Evolutionary conservation across 1,140 invertebrate genomes (phyloP).

Genomic region (Pomacea maculata): DNA sequence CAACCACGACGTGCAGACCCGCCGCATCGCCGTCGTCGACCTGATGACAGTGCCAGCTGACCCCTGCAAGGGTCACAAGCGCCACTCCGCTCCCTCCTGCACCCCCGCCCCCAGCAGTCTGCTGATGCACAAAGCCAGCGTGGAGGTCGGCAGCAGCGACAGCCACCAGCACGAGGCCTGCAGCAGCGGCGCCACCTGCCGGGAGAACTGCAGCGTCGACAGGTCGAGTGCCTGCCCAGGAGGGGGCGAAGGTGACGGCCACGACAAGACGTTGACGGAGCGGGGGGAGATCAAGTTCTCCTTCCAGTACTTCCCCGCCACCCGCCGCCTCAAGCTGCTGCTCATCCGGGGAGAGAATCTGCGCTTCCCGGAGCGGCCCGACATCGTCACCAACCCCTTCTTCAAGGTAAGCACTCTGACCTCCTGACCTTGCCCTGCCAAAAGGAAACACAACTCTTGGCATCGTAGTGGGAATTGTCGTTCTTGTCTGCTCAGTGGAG

Average conservation of each 20-base stretch:
- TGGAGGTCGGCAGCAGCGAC: slow-evolving; percentile 7
- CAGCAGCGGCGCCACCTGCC: slow-evolving; percentile 17
- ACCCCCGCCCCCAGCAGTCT: background rate
- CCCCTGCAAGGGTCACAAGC: slow-evolving; percentile 29
- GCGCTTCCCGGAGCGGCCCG: slow-evolving; percentile 43
- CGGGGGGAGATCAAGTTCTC: slow-evolving; percentile 60
- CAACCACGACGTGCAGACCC: slow-evolving; percentile 13
- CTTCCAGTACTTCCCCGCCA: slow-evolving; percentile 54
- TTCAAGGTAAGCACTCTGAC: slow-evolving; percentile 25
- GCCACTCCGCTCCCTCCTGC: slow-evolving; percentile 51
- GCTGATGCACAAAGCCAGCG: slow-evolving; percentile 4
- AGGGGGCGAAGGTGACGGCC: background rate
- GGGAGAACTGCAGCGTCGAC: slow-evolving; percentile 6
- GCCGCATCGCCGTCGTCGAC: slow-evolving; percentile 14
- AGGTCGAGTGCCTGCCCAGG: slow-evolving; percentile 15
- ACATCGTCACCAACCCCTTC: slow-evolving; percentile 38
- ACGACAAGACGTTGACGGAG: slow-evolving; percentile 34
- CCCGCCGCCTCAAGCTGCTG: slow-evolving; percentile 51
- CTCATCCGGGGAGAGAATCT: slow-evolving; percentile 57
- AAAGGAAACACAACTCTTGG: no score
- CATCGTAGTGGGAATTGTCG: no score
- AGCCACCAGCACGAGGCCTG: slow-evolving; percentile 17
- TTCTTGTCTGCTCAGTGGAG: no score
- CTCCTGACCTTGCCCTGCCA: no score
- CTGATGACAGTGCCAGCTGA: slow-evolving; percentile 18